These are phyloP conservation scores for Australoheros scitulus DNA, from an alignment of 2,113 vertebrate species.

Conservation along the genomic window DNA sequence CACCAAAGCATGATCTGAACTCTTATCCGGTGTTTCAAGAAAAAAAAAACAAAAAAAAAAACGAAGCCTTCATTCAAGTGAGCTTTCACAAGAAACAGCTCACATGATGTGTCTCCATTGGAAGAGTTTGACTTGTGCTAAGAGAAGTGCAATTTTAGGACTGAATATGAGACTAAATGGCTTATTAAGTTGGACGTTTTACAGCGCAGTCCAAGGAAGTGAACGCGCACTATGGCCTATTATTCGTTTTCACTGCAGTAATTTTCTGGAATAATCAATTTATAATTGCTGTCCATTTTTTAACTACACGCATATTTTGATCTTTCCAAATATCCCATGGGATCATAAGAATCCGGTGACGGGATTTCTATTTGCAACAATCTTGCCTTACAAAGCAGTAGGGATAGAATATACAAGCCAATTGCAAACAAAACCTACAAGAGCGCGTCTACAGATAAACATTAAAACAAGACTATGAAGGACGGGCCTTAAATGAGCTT, in stretches of 20 bases:
- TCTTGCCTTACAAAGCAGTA: not conserved
- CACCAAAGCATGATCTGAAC: not conserved
- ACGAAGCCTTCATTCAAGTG: not conserved
- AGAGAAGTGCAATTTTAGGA: conserved; percentile 27
- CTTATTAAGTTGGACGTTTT: conserved; percentile 20
- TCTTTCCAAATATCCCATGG: not conserved
- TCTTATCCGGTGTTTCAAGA: not conserved
- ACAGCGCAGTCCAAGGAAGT: not conserved
- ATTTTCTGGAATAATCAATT: conserved; percentile 13
- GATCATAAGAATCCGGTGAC: not conserved
- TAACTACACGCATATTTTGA: not conserved
- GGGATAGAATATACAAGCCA: not conserved
- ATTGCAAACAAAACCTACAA: conserved; percentile 16
- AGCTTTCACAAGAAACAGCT: conserved; percentile 17
- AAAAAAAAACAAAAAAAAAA: not conserved
- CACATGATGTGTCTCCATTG: not conserved
- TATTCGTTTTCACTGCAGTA: conserved; percentile 32
- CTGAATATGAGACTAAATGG: conserved; percentile 23
- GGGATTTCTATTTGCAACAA: conserved; percentile 17
- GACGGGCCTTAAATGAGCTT: conserved; percentile 22
- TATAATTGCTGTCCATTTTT: not conserved
- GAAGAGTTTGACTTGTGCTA: conserved; percentile 13
- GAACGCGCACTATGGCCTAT: conserved; percentile 16
- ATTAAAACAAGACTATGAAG: not conserved
- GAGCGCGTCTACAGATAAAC: not conserved